Evolutionary conservation across 1,140 invertebrate genomes (phyloP).

Genomic region (Camponotus pennsylvanicus): DNA sequence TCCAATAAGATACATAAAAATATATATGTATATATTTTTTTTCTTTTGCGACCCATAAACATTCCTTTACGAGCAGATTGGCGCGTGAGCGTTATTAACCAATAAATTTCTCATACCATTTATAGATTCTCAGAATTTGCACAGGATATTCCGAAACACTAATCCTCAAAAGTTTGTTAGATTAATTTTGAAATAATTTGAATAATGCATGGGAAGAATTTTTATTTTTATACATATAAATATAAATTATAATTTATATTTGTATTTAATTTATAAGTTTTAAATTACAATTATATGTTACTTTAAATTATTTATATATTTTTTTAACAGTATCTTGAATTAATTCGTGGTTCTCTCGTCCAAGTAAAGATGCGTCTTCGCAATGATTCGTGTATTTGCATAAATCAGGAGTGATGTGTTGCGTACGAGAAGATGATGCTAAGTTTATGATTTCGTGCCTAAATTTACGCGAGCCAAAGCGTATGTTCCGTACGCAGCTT

Average conservation of each 20-base stretch:
- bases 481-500: constrained; percentile 40
- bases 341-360: neutral
- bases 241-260: neutral
- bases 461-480: constrained; percentile 69
- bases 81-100: neutral
- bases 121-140: neutral
- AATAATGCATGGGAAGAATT: neutral
- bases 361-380: neutral
- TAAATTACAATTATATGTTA: too few relatives aligned
- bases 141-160: neutral
- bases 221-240: neutral
- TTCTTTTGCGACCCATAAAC: neutral
- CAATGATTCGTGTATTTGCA: neutral
- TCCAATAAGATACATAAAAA: constrained; percentile 5
- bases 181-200: neutral
- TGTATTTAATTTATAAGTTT: too few relatives aligned
- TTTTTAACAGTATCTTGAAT: neutral
- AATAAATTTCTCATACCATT: neutral
- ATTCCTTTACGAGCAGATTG: neutral
- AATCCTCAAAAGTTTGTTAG: neutral
- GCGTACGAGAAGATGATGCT: neutral
- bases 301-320: neutral
- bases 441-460: constrained; percentile 62
- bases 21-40: too few relatives aligned
- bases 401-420: constrained; percentile 19